Evolutionary conservation across 2,888 invertebrate genomes (phyloP), one percentile per base, ranked within the genome.

Genomic region (Isotomurus palustris): DNA sequence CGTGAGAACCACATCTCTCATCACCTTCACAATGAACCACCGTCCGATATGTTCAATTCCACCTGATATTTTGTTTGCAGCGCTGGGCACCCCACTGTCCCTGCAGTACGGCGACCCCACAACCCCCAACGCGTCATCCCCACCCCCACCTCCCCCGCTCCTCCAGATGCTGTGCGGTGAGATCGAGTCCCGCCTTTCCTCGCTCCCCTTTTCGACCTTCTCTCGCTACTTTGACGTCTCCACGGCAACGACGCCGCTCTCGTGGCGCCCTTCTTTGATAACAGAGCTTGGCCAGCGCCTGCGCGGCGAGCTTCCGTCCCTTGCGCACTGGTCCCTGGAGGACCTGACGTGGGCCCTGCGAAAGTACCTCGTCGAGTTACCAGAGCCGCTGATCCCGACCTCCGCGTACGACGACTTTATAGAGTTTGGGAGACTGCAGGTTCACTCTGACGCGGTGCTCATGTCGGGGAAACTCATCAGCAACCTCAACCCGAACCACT

Each of bases 381-480:
- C 86, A 1, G 86, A 87, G 74, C 85, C 87, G 3, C 78, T 88
- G 52, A 84, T 88, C 67, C 87, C 87, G 24, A 84, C 85, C 32
- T 82, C 82, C 72, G 83, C 82, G 79, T 88, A 88, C 74, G 84
- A 84, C 69, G 78, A 79, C 67, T 86, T 87, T 74, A 78, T 87
- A 58, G 82, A 60, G 25, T 58, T 67, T 27, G 67, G 64, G 21
- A 64, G 61, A 40, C 51, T 62, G 2, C 58, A 60, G 44, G 28
- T 66, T 49, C 67, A 69, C 35, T 64, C 67, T 6, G 69, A 69
- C 43, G 69, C 69, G 28, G 32, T 63, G 2, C 50, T 67, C 1
- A 63, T 63, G 60, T 61, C 67, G 67, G 63, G 64, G 29, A 63
- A 67, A 52, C 52, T 69, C 5, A 67, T 69, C 27, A 29, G 53